A percentile compares a stretch with the other conserved stretches of the same genome.
Conservation (phyloP, 2,888 invertebrate genomes). For the Pseudolycoriella hygida region DNA sequence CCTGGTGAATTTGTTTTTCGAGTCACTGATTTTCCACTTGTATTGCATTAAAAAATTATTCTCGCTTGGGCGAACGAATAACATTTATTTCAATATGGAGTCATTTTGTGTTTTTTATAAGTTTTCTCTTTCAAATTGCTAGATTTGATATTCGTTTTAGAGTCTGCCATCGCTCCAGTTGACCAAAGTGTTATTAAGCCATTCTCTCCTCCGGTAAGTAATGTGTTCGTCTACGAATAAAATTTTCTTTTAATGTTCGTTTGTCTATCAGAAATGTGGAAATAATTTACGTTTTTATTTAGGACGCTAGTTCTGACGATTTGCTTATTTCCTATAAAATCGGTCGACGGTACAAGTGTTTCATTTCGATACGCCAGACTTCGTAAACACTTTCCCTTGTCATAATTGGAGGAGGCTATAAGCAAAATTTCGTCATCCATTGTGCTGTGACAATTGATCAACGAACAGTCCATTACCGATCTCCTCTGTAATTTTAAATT, state of each 20-base stretch:
- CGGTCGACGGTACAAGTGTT: constrained; percentile 34
- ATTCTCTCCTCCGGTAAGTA: constrained; percentile 53
- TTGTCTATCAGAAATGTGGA: background rate
- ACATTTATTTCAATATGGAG: background rate
- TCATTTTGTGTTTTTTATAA: background rate
- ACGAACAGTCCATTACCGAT: constrained; percentile 41
- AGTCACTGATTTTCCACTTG: no score
- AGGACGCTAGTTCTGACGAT: constrained; percentile 50
- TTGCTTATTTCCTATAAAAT: constrained; percentile 47
- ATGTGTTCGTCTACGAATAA: constrained; percentile 24
- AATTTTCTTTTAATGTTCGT: background rate
- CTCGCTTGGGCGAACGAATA: no score
- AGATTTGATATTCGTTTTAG: background rate
- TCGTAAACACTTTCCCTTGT: constrained; percentile 35
- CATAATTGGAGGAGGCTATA: constrained; percentile 44
- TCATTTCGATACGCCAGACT: constrained; percentile 31
- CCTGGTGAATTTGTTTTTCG: no score
- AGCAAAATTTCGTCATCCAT: constrained; percentile 34
- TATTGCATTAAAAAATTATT: no score
- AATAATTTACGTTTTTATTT: constrained; percentile 37
- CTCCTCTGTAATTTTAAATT: constrained; percentile 24
- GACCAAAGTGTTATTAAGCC: constrained; percentile 43
- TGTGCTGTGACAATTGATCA: constrained; percentile 39
- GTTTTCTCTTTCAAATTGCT: background rate
- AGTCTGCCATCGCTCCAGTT: background rate